Evolutionary conservation across 1,140 invertebrate species (phyloP).

Genomic region (Arion vulgaris): DNA sequence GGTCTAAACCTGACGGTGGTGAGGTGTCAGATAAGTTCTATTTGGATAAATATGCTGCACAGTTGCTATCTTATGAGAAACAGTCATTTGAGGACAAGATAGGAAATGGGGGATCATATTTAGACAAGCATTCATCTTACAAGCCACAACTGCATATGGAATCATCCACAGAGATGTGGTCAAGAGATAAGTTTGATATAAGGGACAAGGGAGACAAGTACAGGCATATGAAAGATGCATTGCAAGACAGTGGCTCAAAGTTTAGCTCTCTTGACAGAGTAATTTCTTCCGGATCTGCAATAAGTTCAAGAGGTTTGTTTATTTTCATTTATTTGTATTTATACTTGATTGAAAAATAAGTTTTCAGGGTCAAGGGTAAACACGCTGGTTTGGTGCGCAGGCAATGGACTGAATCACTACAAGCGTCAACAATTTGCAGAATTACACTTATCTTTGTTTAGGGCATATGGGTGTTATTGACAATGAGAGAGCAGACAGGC

Average conservation of each 20-base stretch:
- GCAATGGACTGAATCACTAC: too few species aligned
- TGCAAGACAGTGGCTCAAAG: constrained; percentile 10
- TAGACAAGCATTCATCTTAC: constrained; percentile 15
- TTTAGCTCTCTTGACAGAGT: constrained; percentile 8
- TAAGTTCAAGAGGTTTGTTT: constrained; percentile 38
- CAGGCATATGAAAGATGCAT: neutral
- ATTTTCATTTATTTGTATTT: neutral
- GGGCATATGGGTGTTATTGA: too few species aligned
- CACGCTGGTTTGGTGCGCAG: too few species aligned
- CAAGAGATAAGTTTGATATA: neutral
- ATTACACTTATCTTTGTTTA: too few species aligned
- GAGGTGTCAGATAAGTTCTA: constrained; percentile 46
- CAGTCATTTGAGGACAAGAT: neutral
- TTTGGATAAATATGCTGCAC: constrained; percentile 3
- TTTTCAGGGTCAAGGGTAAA: too few species aligned
- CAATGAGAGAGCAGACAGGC: too few species aligned
- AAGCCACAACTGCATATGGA: neutral
- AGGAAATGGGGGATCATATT: constrained; percentile 21
- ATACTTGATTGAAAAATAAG: too few species aligned
- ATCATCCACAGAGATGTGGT: neutral
- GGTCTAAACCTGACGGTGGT: constrained; percentile 56
- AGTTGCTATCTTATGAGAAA: neutral
- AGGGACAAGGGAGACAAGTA: constrained; percentile 10
- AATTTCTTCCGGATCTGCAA: neutral
- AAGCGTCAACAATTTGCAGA: too few species aligned